A percentile compares a stretch with the other conserved stretches of the same genome.
These are phyloP conservation scores for Diarsia mendica DNA, from an alignment of 2,888 invertebrate species.

Conservation along the genomic window DNA sequence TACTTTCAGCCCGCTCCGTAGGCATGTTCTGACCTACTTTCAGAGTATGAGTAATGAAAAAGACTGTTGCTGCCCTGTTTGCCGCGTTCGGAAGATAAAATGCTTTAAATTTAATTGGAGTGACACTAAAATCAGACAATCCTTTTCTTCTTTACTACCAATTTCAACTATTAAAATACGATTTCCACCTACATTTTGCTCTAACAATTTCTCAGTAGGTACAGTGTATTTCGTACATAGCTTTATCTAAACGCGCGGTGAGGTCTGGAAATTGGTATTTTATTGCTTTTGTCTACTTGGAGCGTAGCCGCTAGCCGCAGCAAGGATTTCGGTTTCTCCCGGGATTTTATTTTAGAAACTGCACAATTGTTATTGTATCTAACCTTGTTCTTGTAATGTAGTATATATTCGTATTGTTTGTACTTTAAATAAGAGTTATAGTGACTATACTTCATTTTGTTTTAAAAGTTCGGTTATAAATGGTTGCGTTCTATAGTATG, in stretches of 20 bases:
- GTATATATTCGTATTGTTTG: conserved; percentile 16
- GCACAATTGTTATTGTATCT: conserved; percentile 10
- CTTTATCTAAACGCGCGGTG: conserved; percentile 19
- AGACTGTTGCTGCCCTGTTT: no score
- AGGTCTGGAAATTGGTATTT: conserved; percentile 47
- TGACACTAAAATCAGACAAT: no score
- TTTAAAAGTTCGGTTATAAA: background rate
- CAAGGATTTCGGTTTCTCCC: conserved; percentile 25
- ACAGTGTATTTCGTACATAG: conserved; percentile 13
- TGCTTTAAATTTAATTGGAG: no score
- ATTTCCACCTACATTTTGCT: conserved; percentile 19
- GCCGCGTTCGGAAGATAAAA: no score
- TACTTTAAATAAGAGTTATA: background rate
- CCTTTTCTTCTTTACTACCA: background rate
- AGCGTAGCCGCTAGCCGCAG: conserved; percentile 13
- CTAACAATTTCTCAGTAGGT: conserved; percentile 12
- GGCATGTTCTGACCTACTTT: no score
- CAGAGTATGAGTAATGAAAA: no score
- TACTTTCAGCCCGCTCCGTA: no score
- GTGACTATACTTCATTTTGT: background rate
- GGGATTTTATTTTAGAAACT: conserved; percentile 37
- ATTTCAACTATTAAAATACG: background rate
- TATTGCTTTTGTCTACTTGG: conserved; percentile 43
- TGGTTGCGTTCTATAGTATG: background rate
- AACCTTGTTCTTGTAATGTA: conserved; percentile 8